phyloP scores from a whole-genome alignment of 1,140 invertebrate species.

The Drosophila hydei region DNA sequence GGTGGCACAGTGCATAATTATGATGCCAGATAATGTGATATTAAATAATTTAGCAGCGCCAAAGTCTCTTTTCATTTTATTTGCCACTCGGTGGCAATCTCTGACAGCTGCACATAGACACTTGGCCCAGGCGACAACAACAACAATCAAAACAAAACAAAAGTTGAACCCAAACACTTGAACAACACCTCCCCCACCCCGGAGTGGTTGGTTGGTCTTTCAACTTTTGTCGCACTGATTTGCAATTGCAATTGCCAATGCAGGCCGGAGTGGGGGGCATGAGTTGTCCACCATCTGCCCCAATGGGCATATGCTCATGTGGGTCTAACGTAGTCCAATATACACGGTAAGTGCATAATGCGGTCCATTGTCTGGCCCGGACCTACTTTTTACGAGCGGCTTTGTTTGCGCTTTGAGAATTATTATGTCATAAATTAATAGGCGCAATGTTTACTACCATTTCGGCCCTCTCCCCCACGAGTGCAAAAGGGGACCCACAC shows the following conservation, averaged over 20 bases:
- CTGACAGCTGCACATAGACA: conserved; percentile 75
- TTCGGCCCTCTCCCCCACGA: too few species aligned
- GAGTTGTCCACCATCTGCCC: conserved; percentile 5
- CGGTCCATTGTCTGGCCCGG: conserved; percentile 61
- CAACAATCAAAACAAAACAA: conserved; percentile 9
- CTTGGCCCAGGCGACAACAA: conserved; percentile 36
- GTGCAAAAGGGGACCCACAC: too few species aligned
- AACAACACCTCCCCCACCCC: conserved; percentile 39
- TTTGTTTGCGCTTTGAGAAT: conserved; percentile 81
- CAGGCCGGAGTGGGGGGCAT: background rate
- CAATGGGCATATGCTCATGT: conserved; percentile 29
- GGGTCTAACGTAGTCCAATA: conserved; percentile 35
- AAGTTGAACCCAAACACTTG: conserved; percentile 46
- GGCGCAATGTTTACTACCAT: conserved; percentile 69
- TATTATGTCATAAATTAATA: conserved; percentile 83
- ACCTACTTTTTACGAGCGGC: conserved; percentile 69
- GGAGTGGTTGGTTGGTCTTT: conserved; percentile 55
- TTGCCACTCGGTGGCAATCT: conserved; percentile 71
- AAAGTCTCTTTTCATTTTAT: conserved; percentile 60
- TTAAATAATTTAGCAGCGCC: conserved; percentile 60
- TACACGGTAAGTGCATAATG: conserved; percentile 60
- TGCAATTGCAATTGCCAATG: conserved; percentile 48
- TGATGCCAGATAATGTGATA: conserved; percentile 81
- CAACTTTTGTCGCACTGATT: conserved; percentile 74
- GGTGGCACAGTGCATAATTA: conserved; percentile 63